Evolutionary conservation across 2,888 invertebrate species (phyloP).

Genomic region (Xylophagus ater): DNA sequence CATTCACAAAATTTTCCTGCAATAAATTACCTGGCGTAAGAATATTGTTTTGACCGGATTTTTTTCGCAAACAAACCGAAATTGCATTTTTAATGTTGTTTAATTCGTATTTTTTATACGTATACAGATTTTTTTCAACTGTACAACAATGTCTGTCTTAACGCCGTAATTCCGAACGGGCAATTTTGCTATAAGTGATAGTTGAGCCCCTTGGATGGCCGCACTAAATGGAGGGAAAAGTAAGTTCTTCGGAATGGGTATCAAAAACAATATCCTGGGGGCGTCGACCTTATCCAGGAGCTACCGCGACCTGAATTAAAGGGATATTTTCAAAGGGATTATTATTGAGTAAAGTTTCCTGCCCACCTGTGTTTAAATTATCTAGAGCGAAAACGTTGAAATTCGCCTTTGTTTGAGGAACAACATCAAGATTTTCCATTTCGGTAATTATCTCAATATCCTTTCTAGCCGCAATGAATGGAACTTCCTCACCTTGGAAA

Average conservation of each 20-base stretch:
- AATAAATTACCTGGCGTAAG: conserved; percentile 17
- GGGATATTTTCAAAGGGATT: not conserved
- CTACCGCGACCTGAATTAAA: not conserved
- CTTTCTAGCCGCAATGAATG: no score
- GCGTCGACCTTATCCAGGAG: not conserved
- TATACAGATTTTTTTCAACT: not conserved
- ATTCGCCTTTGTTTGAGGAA: no score
- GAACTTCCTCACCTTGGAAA: not conserved
- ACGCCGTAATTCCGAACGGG: not conserved
- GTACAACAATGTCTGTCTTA: not conserved
- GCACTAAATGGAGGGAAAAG: not conserved
- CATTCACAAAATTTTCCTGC: conserved; percentile 16
- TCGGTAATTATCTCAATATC: no score
- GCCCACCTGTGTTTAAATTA: not conserved
- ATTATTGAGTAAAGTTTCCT: not conserved
- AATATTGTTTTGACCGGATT: conserved; percentile 12
- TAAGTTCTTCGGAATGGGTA: not conserved
- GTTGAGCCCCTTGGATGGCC: not conserved
- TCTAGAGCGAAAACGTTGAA: conserved; percentile 12
- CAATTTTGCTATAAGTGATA: not conserved
- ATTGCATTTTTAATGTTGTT: not conserved
- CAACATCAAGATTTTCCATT: no score
- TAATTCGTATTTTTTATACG: not conserved
- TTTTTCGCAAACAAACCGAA: conserved; percentile 19
- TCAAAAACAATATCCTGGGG: not conserved